Conservation (phyloP, 2,113 vertebrate genomes). For the Heloderma charlesbogerti region DNA sequence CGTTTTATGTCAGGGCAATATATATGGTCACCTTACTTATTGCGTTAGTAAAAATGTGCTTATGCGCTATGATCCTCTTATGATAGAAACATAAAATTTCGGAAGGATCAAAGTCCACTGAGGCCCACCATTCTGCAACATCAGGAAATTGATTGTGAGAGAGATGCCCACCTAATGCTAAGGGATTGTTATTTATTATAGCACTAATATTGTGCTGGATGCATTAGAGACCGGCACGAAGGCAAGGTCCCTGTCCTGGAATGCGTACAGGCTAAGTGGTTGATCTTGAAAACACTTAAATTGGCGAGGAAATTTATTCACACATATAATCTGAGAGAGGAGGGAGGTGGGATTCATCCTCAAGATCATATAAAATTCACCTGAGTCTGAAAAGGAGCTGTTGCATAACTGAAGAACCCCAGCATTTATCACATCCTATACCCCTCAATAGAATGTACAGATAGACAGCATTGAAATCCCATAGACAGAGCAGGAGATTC, state of each 20-base stretch:
- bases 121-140: slow-evolving; percentile 66
- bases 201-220: slow-evolving; percentile 64
- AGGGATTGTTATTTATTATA: slow-evolving; percentile 75
- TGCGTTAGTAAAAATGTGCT: slow-evolving; percentile 76
- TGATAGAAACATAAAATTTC: slow-evolving; percentile 76
- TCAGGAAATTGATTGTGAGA: slow-evolving; percentile 73
- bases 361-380: slow-evolving; percentile 42
- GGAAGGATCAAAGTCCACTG: slow-evolving; percentile 75
- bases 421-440: slow-evolving; percentile 7
- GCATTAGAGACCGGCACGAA: slow-evolving; percentile 64
- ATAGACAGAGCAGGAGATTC: neutral
- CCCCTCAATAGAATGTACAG: neutral
- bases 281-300: slow-evolving; percentile 66
- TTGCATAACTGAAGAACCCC: slow-evolving; percentile 53
- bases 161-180: slow-evolving; percentile 74
- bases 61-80: slow-evolving; percentile 75
- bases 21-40: slow-evolving; percentile 75
- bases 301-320: slow-evolving; percentile 40
- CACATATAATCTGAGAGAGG: slow-evolving; percentile 5
- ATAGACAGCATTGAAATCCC: neutral
- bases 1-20: slow-evolving; percentile 76
- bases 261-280: slow-evolving; percentile 65
- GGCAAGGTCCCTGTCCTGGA: slow-evolving; percentile 68
- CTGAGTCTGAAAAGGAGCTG: neutral
- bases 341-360: neutral